These are phyloP conservation scores for Chrysolina oricalcia DNA, from an alignment of 2,888 invertebrate species.

Conservation along the genomic window DNA sequence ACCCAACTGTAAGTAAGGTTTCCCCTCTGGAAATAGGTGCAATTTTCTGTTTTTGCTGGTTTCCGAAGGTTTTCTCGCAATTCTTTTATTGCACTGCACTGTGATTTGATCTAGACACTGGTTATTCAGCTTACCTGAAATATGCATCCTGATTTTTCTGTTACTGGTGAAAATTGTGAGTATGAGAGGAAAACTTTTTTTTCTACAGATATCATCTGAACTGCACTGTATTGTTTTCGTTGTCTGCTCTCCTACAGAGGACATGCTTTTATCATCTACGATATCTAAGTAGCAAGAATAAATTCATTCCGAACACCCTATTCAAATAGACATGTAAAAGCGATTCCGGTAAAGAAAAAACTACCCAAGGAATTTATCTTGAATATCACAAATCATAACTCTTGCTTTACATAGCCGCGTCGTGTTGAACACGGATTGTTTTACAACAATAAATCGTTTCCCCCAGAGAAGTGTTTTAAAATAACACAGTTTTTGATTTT, in stretches of 20 bases:
- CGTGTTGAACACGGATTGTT: slow-evolving; percentile 29
- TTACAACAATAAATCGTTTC: slow-evolving; percentile 35
- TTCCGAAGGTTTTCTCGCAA: no score
- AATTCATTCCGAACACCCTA: slow-evolving; percentile 8
- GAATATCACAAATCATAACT: slow-evolving; percentile 26
- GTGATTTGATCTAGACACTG: no score
- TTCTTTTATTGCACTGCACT: no score
- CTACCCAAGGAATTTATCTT: slow-evolving; percentile 21
- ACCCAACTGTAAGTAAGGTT: no score
- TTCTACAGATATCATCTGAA: neutral
- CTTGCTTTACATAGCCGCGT: slow-evolving; percentile 20
- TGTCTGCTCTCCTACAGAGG: neutral
- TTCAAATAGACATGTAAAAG: slow-evolving; percentile 9
- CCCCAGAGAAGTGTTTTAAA: slow-evolving; percentile 19
- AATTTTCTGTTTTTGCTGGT: no score
- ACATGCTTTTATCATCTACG: neutral
- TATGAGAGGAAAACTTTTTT: no score
- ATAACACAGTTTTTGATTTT: slow-evolving; percentile 23
- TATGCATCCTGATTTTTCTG: neutral
- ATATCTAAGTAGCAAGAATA: slow-evolving; percentile 19
- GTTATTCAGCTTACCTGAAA: no score
- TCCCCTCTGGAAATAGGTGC: no score
- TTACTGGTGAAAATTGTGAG: neutral
- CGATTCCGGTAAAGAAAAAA: slow-evolving; percentile 18
- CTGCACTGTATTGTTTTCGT: neutral